Evolutionary conservation across 2,113 vertebrate genomes (phyloP).

Genomic region (Boulengerochromis microlepis): DNA sequence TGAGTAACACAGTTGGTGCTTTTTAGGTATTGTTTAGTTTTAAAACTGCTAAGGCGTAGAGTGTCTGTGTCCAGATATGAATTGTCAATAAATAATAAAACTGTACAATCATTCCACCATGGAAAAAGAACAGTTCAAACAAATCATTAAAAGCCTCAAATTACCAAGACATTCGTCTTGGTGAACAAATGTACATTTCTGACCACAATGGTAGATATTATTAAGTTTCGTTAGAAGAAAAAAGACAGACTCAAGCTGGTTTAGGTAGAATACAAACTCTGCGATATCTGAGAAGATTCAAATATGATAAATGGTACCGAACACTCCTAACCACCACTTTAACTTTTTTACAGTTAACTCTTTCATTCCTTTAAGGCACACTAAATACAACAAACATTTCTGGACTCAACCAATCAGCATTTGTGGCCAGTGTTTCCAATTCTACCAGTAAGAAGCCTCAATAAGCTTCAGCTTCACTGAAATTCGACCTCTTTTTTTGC

Average conservation of each 20-base stretch:
- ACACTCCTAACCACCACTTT: neutral
- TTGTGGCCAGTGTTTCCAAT: neutral
- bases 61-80: neutral
- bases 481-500: neutral
- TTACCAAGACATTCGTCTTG: neutral
- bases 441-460: neutral
- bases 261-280: neutral
- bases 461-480: neutral
- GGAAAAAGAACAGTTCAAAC: neutral
- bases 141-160: neutral
- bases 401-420: neutral
- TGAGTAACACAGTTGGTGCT: neutral
- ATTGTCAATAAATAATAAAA: neutral
- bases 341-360: neutral
- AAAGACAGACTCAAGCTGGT: neutral
- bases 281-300: neutral
- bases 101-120: neutral
- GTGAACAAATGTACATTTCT: neutral
- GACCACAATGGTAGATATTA: neutral
- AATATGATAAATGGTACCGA: accelerated
- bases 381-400: neutral
- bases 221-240: neutral
- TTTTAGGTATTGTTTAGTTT: neutral
- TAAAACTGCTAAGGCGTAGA: neutral
- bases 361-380: neutral